Evolutionary conservation across 53 echinoderm and acorn worm species (phyloP).

Genomic region (Actinopyga echinites): DNA sequence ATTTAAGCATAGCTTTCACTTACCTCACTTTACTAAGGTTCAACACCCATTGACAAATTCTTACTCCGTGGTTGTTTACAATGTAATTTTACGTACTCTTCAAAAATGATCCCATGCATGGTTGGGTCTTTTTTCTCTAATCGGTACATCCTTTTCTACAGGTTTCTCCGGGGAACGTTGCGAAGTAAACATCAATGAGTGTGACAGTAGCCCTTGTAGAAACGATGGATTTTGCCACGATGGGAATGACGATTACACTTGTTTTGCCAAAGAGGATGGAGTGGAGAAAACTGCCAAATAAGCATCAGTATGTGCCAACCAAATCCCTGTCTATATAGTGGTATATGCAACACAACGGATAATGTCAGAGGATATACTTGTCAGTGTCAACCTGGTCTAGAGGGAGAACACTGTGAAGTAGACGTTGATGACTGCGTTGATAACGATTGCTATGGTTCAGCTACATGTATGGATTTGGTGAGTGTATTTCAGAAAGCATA

Average conservation of each 20-base stretch:
- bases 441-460: neutral
- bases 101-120: no score
- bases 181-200: neutral
- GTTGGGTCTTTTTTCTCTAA: no score
- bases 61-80: no score
- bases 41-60: no score
- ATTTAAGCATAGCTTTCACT: no score
- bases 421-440: neutral
- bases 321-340: neutral
- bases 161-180: neutral
- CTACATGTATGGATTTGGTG: neutral
- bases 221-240: neutral
- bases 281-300: neutral
- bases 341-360: neutral
- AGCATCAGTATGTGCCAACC: neutral
- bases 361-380: neutral
- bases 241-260: neutral
- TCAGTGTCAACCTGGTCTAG: neutral
- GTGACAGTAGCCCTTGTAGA: neutral
- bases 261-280: neutral
- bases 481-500: neutral
- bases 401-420: neutral
- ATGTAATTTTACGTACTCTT: no score
- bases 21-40: no score
- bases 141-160: neutral